Conservation (phyloP, 2,797 vertebrate species). For the Discoglossus pictus region DNA sequence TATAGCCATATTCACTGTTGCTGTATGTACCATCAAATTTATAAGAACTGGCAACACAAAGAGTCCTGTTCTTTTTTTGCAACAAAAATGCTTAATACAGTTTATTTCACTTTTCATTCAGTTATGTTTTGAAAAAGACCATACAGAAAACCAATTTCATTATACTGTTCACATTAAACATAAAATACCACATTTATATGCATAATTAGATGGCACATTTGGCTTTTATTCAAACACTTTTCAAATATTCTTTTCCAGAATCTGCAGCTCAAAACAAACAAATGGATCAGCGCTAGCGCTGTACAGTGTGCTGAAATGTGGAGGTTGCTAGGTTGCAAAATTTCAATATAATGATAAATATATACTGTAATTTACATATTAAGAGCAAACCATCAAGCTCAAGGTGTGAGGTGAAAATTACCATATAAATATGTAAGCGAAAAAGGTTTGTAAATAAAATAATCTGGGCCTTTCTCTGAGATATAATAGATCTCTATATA, state of each 20-base stretch:
- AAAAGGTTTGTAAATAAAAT: constrained; percentile 47
- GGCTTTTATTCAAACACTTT: constrained; percentile 42
- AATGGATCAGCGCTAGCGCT: constrained; percentile 31
- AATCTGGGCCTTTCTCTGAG: constrained; percentile 33
- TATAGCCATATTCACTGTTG: too few relatives aligned
- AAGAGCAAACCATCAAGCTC: constrained; percentile 50
- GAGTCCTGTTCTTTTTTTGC: not conserved
- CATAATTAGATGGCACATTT: constrained; percentile 37
- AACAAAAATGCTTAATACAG: constrained; percentile 11
- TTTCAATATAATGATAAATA: constrained; percentile 52
- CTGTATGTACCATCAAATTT: too few relatives aligned
- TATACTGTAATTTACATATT: constrained; percentile 54
- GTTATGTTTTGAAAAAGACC: constrained; percentile 17
- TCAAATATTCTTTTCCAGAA: constrained; percentile 32
- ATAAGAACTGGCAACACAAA: constrained; percentile 1
- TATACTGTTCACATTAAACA: constrained; percentile 26
- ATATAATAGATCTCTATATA: constrained; percentile 45
- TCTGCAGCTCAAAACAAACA: constrained; percentile 44
- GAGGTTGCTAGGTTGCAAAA: constrained; percentile 51
- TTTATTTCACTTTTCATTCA: constrained; percentile 20
- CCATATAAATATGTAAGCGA: constrained; percentile 49
- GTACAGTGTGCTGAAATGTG: constrained; percentile 10
- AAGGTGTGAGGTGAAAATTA: constrained; percentile 52
- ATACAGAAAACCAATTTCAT: constrained; percentile 23
- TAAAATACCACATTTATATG: constrained; percentile 40